Evolutionary conservation across 2,797 vertebrate species (phyloP).

Genomic region (Lates japonicus): DNA sequence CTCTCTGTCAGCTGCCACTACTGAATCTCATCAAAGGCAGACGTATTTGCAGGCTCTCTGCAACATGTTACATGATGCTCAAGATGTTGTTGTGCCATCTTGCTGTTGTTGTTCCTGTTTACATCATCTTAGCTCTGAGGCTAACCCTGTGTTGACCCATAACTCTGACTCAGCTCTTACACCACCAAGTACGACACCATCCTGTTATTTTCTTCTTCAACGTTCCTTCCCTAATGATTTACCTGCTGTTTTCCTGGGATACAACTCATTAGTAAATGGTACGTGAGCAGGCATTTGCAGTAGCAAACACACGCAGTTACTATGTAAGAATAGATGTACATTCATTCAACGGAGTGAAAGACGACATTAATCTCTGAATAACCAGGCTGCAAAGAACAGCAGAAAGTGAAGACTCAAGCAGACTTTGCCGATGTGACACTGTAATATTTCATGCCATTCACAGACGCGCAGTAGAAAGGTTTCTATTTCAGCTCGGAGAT

Average conservation of each 20-base stretch:
- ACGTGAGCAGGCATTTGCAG: neutral
- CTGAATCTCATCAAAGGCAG: neutral
- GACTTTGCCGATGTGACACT: constrained; percentile 27
- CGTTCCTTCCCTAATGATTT: neutral
- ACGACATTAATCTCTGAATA: neutral
- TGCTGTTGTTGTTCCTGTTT: neutral
- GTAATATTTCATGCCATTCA: constrained; percentile 58
- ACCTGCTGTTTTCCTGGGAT: neutral
- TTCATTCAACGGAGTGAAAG: neutral
- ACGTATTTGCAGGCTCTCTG: neutral
- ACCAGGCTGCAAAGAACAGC: constrained; percentile 2
- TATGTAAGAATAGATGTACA: neutral
- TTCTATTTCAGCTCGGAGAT: constrained; percentile 45
- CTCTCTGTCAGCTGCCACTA: constrained; percentile 9
- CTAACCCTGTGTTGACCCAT: neutral
- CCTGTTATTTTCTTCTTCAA: neutral
- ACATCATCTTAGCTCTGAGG: neutral
- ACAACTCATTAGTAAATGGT: neutral
- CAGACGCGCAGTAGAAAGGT: constrained; percentile 32
- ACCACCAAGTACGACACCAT: too few species aligned
- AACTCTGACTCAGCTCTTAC: neutral
- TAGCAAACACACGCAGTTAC: neutral
- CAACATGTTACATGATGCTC: neutral
- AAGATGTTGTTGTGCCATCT: neutral
- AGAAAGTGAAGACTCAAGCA: constrained; percentile 2